These are phyloP conservation scores for Boloria selene DNA, from an alignment of 2,888 invertebrate genomes.

Conservation along the genomic window DNA sequence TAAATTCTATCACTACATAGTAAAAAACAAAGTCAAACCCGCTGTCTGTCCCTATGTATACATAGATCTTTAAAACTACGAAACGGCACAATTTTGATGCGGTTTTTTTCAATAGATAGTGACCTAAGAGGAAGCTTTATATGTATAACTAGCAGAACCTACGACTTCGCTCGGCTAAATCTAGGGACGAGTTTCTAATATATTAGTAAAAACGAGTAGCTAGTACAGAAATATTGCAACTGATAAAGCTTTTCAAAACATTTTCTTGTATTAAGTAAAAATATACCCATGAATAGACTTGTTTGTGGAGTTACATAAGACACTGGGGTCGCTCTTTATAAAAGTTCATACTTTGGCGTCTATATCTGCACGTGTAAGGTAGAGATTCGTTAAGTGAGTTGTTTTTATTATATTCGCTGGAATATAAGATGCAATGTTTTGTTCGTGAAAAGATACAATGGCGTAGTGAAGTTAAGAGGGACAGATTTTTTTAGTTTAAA, in stretches of 20 bases:
- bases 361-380: constrained; percentile 21
- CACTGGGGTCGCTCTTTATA: constrained; percentile 33
- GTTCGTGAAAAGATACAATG: constrained; percentile 22
- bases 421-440: constrained; percentile 22
- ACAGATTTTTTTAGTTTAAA: neutral
- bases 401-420: constrained; percentile 23
- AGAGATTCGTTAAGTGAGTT: constrained; percentile 7
- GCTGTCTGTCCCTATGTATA: no score
- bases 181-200: no score
- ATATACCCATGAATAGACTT: constrained; percentile 26
- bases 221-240: neutral
- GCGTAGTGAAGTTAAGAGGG: constrained; percentile 11
- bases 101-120: no score
- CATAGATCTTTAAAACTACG: no score
- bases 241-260: constrained; percentile 2
- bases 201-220: neutral
- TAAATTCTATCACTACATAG: no score
- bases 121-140: no score
- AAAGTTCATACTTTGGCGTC: neutral
- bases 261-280: constrained; percentile 16
- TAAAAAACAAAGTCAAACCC: no score
- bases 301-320: constrained; percentile 40
- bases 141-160: no score
- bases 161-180: no score
- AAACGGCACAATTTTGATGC: no score